Conservation (phyloP, 1,140 invertebrate genomes). For the Eurosta solidaginis region DNA sequence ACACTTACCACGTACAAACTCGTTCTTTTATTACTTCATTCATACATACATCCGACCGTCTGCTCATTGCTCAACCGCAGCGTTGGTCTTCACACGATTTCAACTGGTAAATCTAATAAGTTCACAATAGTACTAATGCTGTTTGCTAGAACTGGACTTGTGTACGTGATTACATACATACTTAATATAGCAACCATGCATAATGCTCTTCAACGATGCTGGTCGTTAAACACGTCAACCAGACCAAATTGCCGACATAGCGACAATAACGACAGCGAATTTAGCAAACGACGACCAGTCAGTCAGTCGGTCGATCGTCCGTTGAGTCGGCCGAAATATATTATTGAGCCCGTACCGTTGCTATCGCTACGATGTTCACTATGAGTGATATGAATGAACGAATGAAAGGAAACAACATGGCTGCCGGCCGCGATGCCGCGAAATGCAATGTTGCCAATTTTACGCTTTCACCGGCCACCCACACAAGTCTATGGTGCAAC, state of each 20-base stretch:
- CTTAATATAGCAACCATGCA: not conserved
- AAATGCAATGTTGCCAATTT: conserved; percentile 37
- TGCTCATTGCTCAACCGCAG: not conserved
- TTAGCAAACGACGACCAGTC: not conserved
- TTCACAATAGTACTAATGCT: not conserved
- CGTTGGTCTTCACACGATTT: conserved; percentile 1
- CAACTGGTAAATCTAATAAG: conserved; percentile 21
- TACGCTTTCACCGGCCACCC: conserved; percentile 29
- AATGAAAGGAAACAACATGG: conserved; percentile 31
- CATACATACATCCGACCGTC: too few relatives aligned
- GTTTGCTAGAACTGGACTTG: not conserved
- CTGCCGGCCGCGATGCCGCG: conserved; percentile 3
- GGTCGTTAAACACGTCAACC: not conserved
- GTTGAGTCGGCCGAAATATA: not conserved
- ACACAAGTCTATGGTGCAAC: not conserved
- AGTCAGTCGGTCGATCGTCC: too few relatives aligned
- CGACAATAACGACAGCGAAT: not conserved
- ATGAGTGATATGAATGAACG: not conserved
- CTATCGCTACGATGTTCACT: not conserved
- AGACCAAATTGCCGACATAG: not conserved
- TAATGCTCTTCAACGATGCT: not conserved
- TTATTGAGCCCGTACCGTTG: not conserved
- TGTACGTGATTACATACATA: not conserved
- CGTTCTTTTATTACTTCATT: too few relatives aligned
- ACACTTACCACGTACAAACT: not conserved